These are phyloP conservation scores for Anableps anableps DNA, from an alignment of 2,797 vertebrate species.

Conservation along the genomic window DNA sequence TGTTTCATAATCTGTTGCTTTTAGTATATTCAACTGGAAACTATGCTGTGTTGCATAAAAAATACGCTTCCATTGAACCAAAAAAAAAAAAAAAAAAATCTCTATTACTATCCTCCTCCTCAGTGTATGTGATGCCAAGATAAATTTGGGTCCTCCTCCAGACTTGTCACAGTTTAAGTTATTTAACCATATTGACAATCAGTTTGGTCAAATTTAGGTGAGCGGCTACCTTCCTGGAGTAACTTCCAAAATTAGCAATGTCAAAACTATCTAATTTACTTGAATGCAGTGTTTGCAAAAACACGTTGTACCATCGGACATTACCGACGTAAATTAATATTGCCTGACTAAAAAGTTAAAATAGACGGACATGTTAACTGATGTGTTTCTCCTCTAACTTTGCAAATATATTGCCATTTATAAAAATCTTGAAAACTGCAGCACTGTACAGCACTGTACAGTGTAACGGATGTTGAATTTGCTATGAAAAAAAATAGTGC, in stretches of 20 bases:
- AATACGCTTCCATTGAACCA: not conserved
- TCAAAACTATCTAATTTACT: not conserved
- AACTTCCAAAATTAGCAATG: not conserved
- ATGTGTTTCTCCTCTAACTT: too few relatives aligned
- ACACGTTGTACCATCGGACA: too few relatives aligned
- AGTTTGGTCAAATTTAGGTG: not conserved
- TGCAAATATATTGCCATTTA: too few relatives aligned
- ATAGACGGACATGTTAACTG: too few relatives aligned
- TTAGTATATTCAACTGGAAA: not conserved
- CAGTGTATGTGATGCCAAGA: not conserved
- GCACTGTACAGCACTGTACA: too few relatives aligned
- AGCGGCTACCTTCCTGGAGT: not conserved
- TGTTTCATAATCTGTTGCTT: not conserved
- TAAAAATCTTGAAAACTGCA: too few relatives aligned
- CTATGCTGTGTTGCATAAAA: not conserved
- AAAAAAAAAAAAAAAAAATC: conserved; percentile 2
- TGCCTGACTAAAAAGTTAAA: too few relatives aligned
- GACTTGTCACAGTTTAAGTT: not conserved
- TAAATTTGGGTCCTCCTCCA: not conserved
- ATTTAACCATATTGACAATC: not conserved
- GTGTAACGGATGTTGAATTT: too few relatives aligned
- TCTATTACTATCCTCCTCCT: not conserved
- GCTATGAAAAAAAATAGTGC: too few relatives aligned
- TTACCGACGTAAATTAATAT: too few relatives aligned
- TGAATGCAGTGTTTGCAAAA: too few relatives aligned